A percentile compares a stretch with the other conserved stretches of the same genome.
Evolutionary conservation across 2,797 vertebrate genomes (phyloP).

Genomic region (Threskiornis aethiopicus): DNA sequence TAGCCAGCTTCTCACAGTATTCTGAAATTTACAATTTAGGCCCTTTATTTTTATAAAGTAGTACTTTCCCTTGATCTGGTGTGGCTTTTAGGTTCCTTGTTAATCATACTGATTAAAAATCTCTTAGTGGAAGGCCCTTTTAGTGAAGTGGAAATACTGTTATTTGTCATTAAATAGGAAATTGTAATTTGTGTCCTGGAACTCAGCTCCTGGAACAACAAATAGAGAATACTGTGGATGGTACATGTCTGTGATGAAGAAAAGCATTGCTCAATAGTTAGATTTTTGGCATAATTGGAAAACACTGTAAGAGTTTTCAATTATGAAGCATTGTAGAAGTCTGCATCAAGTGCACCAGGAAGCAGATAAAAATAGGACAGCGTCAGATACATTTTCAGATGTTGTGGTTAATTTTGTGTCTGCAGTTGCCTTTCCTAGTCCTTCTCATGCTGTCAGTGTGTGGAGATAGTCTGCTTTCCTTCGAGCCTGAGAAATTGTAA

Average conservation of each 20-base stretch:
- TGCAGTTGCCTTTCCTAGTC: neutral
- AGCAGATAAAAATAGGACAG: neutral
- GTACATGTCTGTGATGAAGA: neutral
- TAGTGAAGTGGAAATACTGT: neutral
- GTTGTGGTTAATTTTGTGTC: neutral
- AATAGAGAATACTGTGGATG: neutral
- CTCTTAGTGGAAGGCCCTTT: neutral
- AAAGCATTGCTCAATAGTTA: neutral
- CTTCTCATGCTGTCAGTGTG: neutral
- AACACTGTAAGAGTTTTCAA: neutral
- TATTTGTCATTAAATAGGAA: neutral
- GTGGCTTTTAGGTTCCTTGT: neutral
- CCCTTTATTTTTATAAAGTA: conserved; percentile 19
- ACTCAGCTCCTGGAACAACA: neutral
- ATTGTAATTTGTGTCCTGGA: neutral
- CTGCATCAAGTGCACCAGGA: neutral
- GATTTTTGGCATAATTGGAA: neutral
- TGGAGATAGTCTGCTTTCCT: neutral
- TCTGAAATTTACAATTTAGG: conserved; percentile 34
- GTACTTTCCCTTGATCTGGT: neutral
- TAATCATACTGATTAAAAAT: neutral
- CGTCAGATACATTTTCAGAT: neutral
- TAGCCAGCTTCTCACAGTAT: neutral
- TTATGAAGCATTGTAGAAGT: neutral
- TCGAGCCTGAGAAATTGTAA: neutral